A percentile compares a stretch with the other conserved stretches of the same genome.
phyloP scores from a whole-genome alignment of 2,113 vertebrate species.

The Holacanthus passer region DNA sequence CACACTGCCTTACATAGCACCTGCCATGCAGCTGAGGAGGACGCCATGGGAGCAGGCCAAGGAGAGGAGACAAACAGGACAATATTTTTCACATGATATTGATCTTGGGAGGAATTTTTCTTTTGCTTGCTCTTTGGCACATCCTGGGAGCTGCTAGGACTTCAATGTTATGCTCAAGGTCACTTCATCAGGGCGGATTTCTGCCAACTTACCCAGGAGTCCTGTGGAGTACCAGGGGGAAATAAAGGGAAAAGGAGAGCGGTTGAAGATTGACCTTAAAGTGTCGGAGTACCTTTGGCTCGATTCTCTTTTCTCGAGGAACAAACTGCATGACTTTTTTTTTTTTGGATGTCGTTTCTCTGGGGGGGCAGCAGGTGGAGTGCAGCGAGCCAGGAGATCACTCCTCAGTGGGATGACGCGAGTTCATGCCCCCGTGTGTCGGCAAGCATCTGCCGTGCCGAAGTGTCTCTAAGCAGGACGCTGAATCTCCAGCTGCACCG shows the following conservation, averaged over 20 bases:
- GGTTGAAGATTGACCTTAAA: not conserved
- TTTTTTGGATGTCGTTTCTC: not conserved
- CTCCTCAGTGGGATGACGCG: constrained; percentile 22
- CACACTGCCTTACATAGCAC: constrained; percentile 75
- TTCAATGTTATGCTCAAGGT: constrained; percentile 50
- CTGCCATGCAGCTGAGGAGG: constrained; percentile 7
- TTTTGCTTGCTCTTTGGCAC: not conserved
- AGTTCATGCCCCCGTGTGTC: constrained; percentile 7
- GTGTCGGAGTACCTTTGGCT: not conserved
- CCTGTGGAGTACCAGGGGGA: not conserved
- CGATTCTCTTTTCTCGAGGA: not conserved
- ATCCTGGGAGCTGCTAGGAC: constrained; percentile 23
- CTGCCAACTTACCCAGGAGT: constrained; percentile 23
- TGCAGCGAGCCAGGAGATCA: constrained; percentile 21
- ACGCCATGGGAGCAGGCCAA: constrained; percentile 4
- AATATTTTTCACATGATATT: not conserved
- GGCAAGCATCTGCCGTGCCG: constrained; percentile 24
- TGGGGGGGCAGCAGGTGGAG: not conserved
- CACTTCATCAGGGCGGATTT: constrained; percentile 33
- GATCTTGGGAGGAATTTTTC: not conserved
- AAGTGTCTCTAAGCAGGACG: constrained; percentile 4
- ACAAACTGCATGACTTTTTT: constrained; percentile 4
- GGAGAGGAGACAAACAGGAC: constrained; percentile 1
- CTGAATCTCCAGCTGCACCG: constrained; percentile 18
- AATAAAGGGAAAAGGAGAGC: not conserved